Percentiles rank a stretch among this genome's conserved stretches.
Evolutionary conservation across 1,140 invertebrate genomes (phyloP).

Genomic region (Carcinoscorpius rotundicauda): DNA sequence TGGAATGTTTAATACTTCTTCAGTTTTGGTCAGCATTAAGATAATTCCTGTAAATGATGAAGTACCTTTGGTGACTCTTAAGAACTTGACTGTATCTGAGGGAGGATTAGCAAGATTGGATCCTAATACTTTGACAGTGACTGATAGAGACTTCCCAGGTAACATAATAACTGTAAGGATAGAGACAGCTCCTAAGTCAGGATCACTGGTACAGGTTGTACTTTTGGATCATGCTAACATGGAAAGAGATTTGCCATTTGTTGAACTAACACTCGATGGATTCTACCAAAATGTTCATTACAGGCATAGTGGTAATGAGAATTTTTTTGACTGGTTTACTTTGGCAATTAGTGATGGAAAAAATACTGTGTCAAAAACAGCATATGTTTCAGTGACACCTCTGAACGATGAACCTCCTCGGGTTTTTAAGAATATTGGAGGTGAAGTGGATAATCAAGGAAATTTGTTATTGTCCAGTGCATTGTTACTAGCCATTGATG

Average conservation of each 20-base stretch:
- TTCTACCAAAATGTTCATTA: conserved; percentile 16
- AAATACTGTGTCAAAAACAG: conserved; percentile 6
- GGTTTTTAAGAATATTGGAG: conserved; percentile 9
- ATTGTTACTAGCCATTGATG: conserved; percentile 11
- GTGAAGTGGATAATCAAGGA: conserved; percentile 8
- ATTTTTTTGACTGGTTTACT: conserved; percentile 8
- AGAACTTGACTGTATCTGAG: conserved; percentile 15
- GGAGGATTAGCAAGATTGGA: conserved; percentile 6
- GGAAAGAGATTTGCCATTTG: conserved; percentile 13
- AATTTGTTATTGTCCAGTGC: conserved; percentile 9
- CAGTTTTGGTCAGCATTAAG: conserved; percentile 14
- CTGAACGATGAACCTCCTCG: conserved; percentile 16
- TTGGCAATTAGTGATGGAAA: conserved; percentile 15
- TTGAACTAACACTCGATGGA: conserved; percentile 13
- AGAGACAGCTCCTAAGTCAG: conserved; percentile 9
- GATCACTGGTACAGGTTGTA: conserved; percentile 11
- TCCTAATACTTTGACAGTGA: conserved; percentile 8
- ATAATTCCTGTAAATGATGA: conserved; percentile 17
- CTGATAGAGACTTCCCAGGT: conserved; percentile 15
- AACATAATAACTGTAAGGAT: conserved; percentile 13
- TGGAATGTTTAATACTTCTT: conserved; percentile 15
- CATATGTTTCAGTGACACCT: conserved; percentile 11
- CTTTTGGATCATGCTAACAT: conserved; percentile 11
- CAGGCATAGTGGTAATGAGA: conserved; percentile 15
- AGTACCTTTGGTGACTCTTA: conserved; percentile 8